Evolutionary conservation across 2,888 invertebrate genomes (phyloP), one percentile per base, ranked within the genome.

Genomic region (Microchrysa polita): DNA sequence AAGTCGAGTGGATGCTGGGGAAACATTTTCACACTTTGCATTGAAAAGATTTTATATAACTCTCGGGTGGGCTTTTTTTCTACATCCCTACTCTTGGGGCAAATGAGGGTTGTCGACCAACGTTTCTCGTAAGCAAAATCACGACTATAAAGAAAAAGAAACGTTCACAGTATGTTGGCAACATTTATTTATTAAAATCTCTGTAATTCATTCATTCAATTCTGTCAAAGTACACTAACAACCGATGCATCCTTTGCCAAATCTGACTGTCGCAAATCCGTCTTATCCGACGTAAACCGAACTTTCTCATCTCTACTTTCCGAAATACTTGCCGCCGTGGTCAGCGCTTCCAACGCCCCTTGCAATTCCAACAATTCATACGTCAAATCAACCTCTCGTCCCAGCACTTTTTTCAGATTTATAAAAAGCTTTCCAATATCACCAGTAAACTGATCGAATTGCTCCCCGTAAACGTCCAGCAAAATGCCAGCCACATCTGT

Each of bases 401-500:
- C 86, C 22, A 96, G 84, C 75, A 89, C 86, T 63, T 88, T 84
- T 48, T 87, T 85, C 2, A 96, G 85, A 10, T 87, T 83, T 71
- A 87, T 86, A 78, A 94, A 89, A 75, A 90, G 83, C 76, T 87
- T 86, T 59, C 90, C 86, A 53, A 92, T 86, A 74, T 89, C 86
- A 18, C 90, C 88, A 23, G 90, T 89, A 79, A 91, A 87, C 77
- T 87, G 83, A 77, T 89, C 87, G n/a, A 92, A 83, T 79, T 86
- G 87, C 73, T 88, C 88, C 79, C 91, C 92, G 82, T 91, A 93
- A 1, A 92, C 88, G 85, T 94, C 94, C 76, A 95, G 83, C 74
- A 96, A 88, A 20, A 90, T 87, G 83, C 91, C 90, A 1, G 90
- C 87, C 14, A 93, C 92, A 84, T 93, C 92, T 71, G 93, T 87